Evolutionary conservation across 1,140 invertebrate genomes (phyloP).

Genomic region (Galleria mellonella): DNA sequence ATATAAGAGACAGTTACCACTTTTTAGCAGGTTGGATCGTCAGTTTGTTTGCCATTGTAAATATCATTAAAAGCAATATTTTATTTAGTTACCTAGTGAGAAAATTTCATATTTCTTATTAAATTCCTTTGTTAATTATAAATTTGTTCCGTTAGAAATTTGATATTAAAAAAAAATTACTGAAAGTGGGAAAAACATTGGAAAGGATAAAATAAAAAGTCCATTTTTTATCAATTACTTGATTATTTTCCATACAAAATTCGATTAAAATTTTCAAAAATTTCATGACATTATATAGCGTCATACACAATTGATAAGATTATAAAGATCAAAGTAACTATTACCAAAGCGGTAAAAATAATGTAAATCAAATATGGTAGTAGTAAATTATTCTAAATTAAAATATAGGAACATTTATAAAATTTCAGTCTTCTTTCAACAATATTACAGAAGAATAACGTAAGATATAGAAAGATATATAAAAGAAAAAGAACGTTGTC

Average conservation of each 20-base stretch:
- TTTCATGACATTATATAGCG: slow-evolving; percentile 70
- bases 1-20: too few species aligned
- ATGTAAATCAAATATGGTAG: slow-evolving; percentile 60
- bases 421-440: slow-evolving; percentile 70
- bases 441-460: slow-evolving; percentile 65
- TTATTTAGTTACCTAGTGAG: too few species aligned
- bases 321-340: slow-evolving; percentile 62
- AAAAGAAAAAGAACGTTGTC: slow-evolving; percentile 58
- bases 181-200: too few species aligned
- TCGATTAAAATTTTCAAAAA: slow-evolving; percentile 72
- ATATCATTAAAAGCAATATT: too few species aligned
- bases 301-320: slow-evolving; percentile 68
- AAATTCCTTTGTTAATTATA: too few species aligned
- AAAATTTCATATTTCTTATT: too few species aligned
- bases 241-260: slow-evolving; percentile 70
- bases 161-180: too few species aligned
- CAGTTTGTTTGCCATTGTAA: too few species aligned
- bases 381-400: slow-evolving; percentile 72
- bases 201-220: slow-evolving; percentile 37
- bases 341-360: slow-evolving; percentile 60
- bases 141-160: too few species aligned
- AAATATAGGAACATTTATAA: slow-evolving; percentile 74
- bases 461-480: slow-evolving; percentile 44
- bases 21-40: too few species aligned
- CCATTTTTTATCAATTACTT: slow-evolving; percentile 64